Conservation (phyloP, 1,140 invertebrate genomes). For the Harlomillsia oculata region DNA sequence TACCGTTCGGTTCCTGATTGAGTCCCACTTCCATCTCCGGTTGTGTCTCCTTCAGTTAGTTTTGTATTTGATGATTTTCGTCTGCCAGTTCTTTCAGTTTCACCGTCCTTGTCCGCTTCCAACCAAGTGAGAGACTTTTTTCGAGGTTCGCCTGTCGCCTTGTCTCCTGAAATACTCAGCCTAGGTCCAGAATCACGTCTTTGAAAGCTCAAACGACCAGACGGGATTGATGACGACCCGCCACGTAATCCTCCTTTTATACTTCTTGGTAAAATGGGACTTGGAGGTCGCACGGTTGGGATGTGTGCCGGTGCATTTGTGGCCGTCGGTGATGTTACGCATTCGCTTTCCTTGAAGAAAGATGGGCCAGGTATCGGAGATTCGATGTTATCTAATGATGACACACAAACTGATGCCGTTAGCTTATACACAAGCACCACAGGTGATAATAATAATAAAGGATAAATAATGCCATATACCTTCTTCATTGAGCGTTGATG, state of each 20-base stretch:
- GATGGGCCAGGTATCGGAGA: slow-evolving; percentile 21
- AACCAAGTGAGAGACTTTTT: slow-evolving; percentile 34
- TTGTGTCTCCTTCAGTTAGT: no score
- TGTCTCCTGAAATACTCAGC: background rate
- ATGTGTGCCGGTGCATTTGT: background rate
- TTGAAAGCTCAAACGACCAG: slow-evolving; percentile 17
- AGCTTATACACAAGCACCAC: background rate
- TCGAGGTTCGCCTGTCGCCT: slow-evolving; percentile 16
- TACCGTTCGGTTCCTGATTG: no score
- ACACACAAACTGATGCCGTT: background rate
- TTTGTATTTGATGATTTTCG: no score
- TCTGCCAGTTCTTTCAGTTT: background rate
- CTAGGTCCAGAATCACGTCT: slow-evolving; percentile 10
- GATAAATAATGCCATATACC: slow-evolving; percentile 4
- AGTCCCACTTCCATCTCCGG: no score
- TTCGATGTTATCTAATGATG: background rate
- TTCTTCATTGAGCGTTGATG: slow-evolving; percentile 36
- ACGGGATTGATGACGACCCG: background rate
- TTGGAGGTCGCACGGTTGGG: slow-evolving; percentile 27
- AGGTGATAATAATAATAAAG: background rate
- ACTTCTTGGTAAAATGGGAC: slow-evolving; percentile 30
- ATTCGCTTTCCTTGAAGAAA: background rate
- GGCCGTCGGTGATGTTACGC: background rate
- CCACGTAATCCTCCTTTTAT: slow-evolving; percentile 22
- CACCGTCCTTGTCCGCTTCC: slow-evolving; percentile 13